Evolutionary conservation across 2,888 invertebrate species (phyloP).

Genomic region (Limnephilus rhombicus): DNA sequence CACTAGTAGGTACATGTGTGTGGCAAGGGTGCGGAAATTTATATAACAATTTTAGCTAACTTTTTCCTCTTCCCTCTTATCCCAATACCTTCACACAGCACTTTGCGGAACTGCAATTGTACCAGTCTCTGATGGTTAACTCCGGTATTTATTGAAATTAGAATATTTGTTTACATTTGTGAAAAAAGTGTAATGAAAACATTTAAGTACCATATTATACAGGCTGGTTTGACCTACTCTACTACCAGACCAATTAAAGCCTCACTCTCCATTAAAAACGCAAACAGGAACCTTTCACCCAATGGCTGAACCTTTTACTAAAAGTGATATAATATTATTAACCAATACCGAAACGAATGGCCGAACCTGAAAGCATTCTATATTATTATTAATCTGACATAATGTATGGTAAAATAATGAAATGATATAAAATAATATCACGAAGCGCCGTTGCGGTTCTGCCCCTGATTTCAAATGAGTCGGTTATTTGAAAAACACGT

Average conservation of each 20-base stretch:
- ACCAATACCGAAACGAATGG: constrained; percentile 1
- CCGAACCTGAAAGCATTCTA: neutral
- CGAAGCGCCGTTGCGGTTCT: neutral
- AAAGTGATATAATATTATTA: neutral
- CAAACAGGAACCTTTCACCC: neutral
- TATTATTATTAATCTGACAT: constrained; percentile 1
- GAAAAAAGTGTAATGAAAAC: neutral
- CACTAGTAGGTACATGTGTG: no score
- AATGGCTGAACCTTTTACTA: neutral
- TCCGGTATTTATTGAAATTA: neutral
- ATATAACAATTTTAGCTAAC: no score
- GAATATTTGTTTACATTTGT: neutral
- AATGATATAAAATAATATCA: neutral
- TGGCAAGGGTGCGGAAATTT: no score
- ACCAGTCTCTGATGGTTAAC: no score
- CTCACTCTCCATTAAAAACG: neutral
- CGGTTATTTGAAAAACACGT: neutral
- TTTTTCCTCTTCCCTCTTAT: no score
- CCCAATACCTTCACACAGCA: neutral
- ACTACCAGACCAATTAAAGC: neutral
- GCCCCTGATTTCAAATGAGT: neutral
- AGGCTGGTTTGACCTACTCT: neutral
- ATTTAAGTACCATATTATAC: neutral
- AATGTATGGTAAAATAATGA: neutral
- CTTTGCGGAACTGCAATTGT: neutral